Conservation (phyloP, 2,113 vertebrate species). For the Halcyon malimbica region DNA sequence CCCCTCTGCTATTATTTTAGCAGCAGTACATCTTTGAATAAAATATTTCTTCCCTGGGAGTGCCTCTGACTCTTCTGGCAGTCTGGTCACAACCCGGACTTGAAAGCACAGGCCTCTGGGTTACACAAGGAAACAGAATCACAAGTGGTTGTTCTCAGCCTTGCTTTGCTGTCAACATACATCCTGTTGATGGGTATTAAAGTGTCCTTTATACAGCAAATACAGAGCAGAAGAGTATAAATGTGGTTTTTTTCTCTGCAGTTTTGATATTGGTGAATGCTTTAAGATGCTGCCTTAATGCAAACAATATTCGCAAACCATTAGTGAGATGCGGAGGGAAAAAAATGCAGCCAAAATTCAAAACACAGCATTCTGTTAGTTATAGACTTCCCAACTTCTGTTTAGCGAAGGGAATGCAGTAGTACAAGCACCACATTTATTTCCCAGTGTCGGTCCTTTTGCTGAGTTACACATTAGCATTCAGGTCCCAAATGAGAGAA, state of each 20-base stretch:
- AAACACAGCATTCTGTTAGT: not conserved
- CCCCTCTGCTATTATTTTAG: slow-evolving; percentile 28
- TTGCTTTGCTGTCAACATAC: fast-evolving
- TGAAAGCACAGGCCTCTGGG: not conserved
- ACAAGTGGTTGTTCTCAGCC: not conserved
- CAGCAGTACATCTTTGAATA: slow-evolving; percentile 5
- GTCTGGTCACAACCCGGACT: not conserved
- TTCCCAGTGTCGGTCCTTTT: not conserved
- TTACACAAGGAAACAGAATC: not conserved
- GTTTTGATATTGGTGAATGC: not conserved
- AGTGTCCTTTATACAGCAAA: not conserved
- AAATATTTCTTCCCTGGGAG: not conserved
- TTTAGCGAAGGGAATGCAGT: not conserved
- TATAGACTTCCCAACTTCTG: not conserved
- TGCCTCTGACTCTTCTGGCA: not conserved
- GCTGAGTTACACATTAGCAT: not conserved
- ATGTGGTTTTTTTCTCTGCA: not conserved
- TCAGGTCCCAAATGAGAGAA: not conserved
- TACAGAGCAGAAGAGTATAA: not conserved
- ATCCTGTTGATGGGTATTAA: not conserved
- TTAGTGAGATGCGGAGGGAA: not conserved
- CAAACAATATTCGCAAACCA: not conserved
- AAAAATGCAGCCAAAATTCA: not conserved
- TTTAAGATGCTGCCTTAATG: not conserved
- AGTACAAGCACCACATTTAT: not conserved